Percentiles rank a stretch among this genome's conserved stretches.
Conservation (phyloP, 2,113 vertebrate species). For the Alouatta palliata region DNA sequence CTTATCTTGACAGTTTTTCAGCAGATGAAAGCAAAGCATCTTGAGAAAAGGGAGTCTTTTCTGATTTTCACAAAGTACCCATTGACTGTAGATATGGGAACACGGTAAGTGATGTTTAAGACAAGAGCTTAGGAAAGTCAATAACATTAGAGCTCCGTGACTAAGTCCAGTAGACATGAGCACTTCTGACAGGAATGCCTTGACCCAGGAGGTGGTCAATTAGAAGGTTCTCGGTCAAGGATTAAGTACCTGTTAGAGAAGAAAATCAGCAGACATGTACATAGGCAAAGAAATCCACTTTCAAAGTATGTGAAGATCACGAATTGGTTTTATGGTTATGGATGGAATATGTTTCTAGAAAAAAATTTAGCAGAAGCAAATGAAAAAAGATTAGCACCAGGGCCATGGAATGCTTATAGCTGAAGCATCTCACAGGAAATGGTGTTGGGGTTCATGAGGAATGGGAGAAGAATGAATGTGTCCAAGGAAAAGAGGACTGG, state of each 20-base stretch:
- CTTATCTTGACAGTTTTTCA: background rate
- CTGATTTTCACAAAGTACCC: background rate
- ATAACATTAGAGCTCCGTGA: background rate
- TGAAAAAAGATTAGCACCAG: background rate
- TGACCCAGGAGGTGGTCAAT: background rate
- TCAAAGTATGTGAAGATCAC: background rate
- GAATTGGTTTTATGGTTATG: background rate
- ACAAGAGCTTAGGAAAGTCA: background rate
- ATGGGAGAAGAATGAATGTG: background rate
- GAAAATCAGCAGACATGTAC: background rate
- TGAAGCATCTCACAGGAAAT: background rate
- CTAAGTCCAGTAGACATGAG: background rate
- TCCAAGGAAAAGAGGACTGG: background rate
- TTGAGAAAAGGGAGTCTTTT: background rate
- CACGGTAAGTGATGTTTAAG: background rate
- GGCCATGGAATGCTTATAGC: background rate
- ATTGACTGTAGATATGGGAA: background rate
- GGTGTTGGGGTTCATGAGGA: background rate
- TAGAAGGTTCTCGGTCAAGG: background rate
- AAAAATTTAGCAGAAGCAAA: background rate
- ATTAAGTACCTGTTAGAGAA: background rate
- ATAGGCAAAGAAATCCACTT: background rate
- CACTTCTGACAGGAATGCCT: background rate
- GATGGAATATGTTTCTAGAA: background rate
- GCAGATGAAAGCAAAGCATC: background rate